Evolutionary conservation across 2,888 invertebrate genomes (phyloP).

Genomic region (Stratiomys singularior): DNA sequence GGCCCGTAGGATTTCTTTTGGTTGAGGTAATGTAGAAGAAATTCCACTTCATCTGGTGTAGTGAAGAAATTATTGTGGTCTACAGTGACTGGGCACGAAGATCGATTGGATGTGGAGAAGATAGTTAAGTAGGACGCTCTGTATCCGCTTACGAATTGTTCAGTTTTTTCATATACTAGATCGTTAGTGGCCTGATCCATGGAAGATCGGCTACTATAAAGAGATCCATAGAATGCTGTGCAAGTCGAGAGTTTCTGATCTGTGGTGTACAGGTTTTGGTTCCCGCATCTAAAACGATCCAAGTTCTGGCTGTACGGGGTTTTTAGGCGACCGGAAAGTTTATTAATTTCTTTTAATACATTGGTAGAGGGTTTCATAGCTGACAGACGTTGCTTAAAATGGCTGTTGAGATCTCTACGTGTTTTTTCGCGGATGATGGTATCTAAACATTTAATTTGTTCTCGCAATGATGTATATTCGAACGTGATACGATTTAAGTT

Average conservation of each 20-base stretch:
- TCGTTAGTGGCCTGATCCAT: too few relatives aligned
- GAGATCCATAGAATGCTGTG: not conserved
- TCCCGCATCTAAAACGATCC: not conserved
- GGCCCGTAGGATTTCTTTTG: not conserved
- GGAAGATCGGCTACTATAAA: not conserved
- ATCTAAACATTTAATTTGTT: not conserved
- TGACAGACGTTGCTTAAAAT: too few relatives aligned
- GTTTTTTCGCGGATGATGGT: not conserved
- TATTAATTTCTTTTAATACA: too few relatives aligned
- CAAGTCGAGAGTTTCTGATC: not conserved
- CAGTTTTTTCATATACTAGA: not conserved
- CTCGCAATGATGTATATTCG: not conserved
- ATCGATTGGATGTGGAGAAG: not conserved
- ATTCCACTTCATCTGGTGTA: not conserved
- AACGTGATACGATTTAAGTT: not conserved
- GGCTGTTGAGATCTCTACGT: too few relatives aligned
- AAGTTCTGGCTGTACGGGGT: too few relatives aligned
- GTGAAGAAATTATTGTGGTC: not conserved
- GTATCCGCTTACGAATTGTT: not conserved
- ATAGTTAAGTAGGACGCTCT: not conserved
- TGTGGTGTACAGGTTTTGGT: not conserved
- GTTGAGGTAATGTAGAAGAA: not conserved
- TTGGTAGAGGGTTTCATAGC: too few relatives aligned
- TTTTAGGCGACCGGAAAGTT: too few relatives aligned
- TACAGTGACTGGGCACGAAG: not conserved